Evolutionary conservation across 1,140 invertebrate genomes (phyloP).

Genomic region (Globodera rostochiensis): DNA sequence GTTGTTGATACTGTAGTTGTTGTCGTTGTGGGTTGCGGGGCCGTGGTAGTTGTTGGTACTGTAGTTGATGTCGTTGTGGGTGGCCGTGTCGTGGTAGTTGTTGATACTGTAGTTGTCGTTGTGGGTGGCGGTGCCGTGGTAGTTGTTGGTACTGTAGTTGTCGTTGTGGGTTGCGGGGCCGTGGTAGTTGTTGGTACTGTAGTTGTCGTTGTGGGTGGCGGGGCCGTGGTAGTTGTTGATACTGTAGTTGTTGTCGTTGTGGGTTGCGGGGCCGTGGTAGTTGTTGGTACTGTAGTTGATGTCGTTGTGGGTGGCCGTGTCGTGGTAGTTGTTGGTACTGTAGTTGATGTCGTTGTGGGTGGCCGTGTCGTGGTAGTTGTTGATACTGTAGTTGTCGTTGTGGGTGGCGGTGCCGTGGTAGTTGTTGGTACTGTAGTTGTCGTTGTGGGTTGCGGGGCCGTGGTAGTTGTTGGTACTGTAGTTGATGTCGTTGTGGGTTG

Average conservation of each 20-base stretch:
- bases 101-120: conserved; percentile 7
- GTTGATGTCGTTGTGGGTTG: conserved; percentile 22
- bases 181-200: background rate
- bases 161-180: conserved; percentile 3
- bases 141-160: conserved; percentile 1
- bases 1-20: conserved; percentile 13
- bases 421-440: background rate
- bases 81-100: background rate
- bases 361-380: background rate
- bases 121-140: background rate
- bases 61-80: background rate
- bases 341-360: conserved; percentile 16
- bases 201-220: conserved; percentile 10
- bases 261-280: background rate
- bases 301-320: background rate
- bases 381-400: conserved; percentile 11
- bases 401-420: background rate
- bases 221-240: conserved; percentile 6
- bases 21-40: background rate
- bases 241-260: conserved; percentile 4
- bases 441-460: conserved; percentile 2
- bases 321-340: background rate
- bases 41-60: conserved; percentile 4
- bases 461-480: conserved; percentile 17
- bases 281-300: conserved; percentile 17